Evolutionary conservation across 2,888 invertebrate species (phyloP).

Genomic region (Mythimna impura): DNA sequence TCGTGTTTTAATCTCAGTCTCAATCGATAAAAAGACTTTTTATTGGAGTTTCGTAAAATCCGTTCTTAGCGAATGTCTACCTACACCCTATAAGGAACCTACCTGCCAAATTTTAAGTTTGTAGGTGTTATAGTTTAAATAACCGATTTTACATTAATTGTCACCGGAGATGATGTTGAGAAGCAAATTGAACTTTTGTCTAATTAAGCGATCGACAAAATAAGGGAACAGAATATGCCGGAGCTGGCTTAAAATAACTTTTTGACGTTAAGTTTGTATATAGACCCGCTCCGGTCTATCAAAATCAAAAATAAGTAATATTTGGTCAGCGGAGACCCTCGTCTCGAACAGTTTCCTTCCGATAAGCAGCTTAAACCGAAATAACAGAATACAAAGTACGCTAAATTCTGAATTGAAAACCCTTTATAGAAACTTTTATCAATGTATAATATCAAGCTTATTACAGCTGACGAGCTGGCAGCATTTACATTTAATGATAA

Average conservation of each 20-base stretch:
- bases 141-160: neutral
- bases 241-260: neutral
- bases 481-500: neutral
- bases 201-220: neutral
- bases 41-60: no score
- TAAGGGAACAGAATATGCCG: neutral
- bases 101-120: no score
- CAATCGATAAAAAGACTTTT: no score
- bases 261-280: neutral
- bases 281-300: neutral
- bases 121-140: no score
- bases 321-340: conserved; percentile 9
- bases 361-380: conserved; percentile 28
- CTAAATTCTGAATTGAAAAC: conserved; percentile 31
- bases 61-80: no score
- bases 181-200: neutral
- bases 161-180: neutral
- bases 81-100: no score
- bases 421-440: conserved; percentile 41
- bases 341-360: neutral
- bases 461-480: conserved; percentile 8
- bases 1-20: no score
- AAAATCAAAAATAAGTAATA: conserved; percentile 15
- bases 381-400: conserved; percentile 13
- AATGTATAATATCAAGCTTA: conserved; percentile 30